Percentiles rank a stretch among this genome's conserved stretches.
These are phyloP conservation scores for Pelmatolapia mariae DNA, from an alignment of 2,113 vertebrate species.

Conservation along the genomic window DNA sequence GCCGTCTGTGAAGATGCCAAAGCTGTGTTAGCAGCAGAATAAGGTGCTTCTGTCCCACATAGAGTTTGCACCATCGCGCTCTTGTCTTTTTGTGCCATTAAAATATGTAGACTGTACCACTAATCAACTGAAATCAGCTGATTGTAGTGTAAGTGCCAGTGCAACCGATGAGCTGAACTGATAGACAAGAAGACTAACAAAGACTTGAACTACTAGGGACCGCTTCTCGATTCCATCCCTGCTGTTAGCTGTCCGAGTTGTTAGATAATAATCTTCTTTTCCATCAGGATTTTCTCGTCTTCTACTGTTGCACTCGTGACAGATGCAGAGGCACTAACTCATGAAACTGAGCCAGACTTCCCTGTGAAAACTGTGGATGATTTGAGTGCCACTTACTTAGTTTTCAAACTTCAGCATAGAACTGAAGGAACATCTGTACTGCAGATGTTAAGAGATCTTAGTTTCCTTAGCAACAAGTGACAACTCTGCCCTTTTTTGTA, in stretches of 20 bases:
- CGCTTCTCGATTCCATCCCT: not conserved
- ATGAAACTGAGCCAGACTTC: too few relatives aligned
- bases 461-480: fast-evolving
- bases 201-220: not conserved
- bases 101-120: not conserved
- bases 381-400: too few relatives aligned
- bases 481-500: not conserved
- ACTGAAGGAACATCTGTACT: not conserved
- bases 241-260: too few relatives aligned
- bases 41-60: not conserved
- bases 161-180: not conserved
- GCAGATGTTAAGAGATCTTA: not conserved
- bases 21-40: not conserved
- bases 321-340: too few relatives aligned
- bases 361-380: too few relatives aligned
- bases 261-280: too few relatives aligned
- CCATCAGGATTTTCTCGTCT: too few relatives aligned
- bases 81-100: not conserved
- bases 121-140: not conserved
- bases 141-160: not conserved
- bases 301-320: too few relatives aligned
- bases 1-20: not conserved
- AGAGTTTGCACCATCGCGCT: not conserved
- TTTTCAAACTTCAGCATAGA: not conserved
- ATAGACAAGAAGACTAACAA: not conserved